These are phyloP conservation scores for Abramis brama DNA, from an alignment of 2,113 vertebrate species.

Conservation along the genomic window DNA sequence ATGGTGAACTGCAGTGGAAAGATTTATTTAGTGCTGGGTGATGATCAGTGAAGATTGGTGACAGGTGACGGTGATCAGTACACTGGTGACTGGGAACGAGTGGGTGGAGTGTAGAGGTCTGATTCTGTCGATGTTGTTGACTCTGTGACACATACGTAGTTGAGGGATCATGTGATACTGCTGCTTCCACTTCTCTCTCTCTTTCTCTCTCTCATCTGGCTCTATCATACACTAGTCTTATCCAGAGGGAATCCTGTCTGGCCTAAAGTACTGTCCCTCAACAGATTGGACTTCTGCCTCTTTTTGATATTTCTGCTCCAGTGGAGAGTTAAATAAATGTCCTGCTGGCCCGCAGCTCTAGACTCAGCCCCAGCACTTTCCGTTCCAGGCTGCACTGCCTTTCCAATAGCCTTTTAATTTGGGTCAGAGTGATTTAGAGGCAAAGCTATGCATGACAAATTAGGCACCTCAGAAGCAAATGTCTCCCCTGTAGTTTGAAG, in stretches of 20 bases:
- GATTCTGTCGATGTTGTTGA: too few species aligned
- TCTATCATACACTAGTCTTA: constrained; percentile 57
- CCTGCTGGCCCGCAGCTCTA: constrained; percentile 51
- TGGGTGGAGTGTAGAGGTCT: too few species aligned
- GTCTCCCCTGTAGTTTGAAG: constrained; percentile 8
- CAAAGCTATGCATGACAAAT: constrained; percentile 51
- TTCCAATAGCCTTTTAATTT: constrained; percentile 59
- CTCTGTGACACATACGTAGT: neutral
- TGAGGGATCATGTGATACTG: constrained; percentile 25
- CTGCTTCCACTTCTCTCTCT: constrained; percentile 43
- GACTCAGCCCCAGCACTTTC: constrained; percentile 33
- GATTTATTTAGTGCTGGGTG: too few species aligned
- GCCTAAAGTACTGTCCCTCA: constrained; percentile 68
- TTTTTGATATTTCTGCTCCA: constrained; percentile 75
- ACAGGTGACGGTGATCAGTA: too few species aligned
- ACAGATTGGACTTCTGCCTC: constrained; percentile 68
- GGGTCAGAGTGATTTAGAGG: constrained; percentile 56
- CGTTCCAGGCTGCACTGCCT: constrained; percentile 35
- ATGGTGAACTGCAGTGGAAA: too few species aligned
- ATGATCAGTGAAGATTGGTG: too few species aligned
- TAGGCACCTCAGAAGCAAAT: constrained; percentile 32
- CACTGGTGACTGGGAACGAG: too few species aligned
- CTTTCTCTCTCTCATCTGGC: constrained; percentile 63
- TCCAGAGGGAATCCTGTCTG: constrained; percentile 66
- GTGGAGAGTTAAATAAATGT: constrained; percentile 75